phyloP scores from a whole-genome alignment of 2,888 invertebrate species.

The Drosophila prolongata region DNA sequence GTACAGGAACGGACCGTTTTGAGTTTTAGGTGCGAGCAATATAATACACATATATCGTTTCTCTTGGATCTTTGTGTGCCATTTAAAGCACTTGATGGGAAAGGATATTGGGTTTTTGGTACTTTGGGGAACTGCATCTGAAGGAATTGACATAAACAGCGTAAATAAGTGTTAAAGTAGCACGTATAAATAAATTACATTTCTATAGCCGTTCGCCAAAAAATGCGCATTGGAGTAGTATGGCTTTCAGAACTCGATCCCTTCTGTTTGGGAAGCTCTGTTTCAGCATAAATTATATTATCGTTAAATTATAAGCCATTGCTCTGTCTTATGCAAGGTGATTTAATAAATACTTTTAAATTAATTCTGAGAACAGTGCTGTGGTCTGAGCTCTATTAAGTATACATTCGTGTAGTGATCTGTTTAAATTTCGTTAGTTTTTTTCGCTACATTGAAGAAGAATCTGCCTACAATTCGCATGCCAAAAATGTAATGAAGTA shows the following conservation, averaged over 20 bases:
- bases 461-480: conserved; percentile 60
- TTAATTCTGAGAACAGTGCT: conserved; percentile 36
- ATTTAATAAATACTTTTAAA: conserved; percentile 43
- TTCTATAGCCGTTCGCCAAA: conserved; percentile 43
- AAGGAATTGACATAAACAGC: conserved; percentile 60
- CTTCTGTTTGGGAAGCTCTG: conserved; percentile 3
- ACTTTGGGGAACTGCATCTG: conserved; percentile 31
- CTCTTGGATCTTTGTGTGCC: conserved; percentile 20
- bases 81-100: not conserved
- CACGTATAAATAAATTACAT: conserved; percentile 40
- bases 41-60: conserved; percentile 19
- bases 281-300: conserved; percentile 19
- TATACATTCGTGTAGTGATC: conserved; percentile 41
- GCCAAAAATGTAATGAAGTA: conserved; percentile 57
- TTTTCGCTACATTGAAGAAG: conserved; percentile 29
- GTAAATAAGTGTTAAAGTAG: conserved; percentile 31
- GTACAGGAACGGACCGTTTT: conserved; percentile 69
- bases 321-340: conserved; percentile 19
- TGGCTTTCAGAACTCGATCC: conserved; percentile 17
- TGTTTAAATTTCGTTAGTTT: conserved; percentile 38
- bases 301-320: conserved; percentile 25
- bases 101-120: conserved; percentile 18
- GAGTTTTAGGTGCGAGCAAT: conserved; percentile 27
- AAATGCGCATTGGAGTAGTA: conserved; percentile 30
- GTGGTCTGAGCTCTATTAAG: conserved; percentile 35